These are phyloP conservation scores for Pampus argenteus DNA, from an alignment of 2,797 vertebrate genomes.

Conservation along the genomic window DNA sequence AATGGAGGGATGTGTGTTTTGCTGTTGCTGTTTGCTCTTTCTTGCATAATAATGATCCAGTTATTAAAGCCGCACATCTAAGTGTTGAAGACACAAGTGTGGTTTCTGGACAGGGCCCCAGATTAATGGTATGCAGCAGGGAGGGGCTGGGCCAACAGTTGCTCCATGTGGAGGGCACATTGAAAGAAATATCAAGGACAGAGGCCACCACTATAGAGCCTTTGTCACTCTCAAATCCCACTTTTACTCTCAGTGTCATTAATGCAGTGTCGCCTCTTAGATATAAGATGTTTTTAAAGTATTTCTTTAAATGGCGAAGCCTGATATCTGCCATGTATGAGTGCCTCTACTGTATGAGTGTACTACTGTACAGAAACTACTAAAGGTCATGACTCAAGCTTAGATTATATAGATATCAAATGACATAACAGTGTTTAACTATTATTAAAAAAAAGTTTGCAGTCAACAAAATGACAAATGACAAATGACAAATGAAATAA, in stretches of 20 bases:
- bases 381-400: not conserved
- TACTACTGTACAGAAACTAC: not conserved
- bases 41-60: constrained; percentile 32
- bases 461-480: not conserved
- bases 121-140: constrained; percentile 73
- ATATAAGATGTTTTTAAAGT: not conserved
- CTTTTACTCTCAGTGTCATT: constrained; percentile 32
- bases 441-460: not conserved
- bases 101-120: constrained; percentile 76
- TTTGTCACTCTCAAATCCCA: constrained; percentile 53
- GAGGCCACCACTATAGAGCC: constrained; percentile 59
- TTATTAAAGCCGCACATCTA: constrained; percentile 53
- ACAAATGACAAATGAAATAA: not conserved
- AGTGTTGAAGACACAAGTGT: constrained; percentile 75
- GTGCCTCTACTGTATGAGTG: not conserved
- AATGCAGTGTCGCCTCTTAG: not conserved
- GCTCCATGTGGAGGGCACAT: constrained; percentile 76
- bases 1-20: not conserved
- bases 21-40: not conserved
- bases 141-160: constrained; percentile 74
- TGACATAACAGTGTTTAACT: not conserved
- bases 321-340: not conserved
- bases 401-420: constrained; percentile 11
- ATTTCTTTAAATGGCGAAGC: not conserved
- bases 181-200: constrained; percentile 79